A percentile compares a stretch with the other conserved stretches of the same genome.
phyloP scores from a whole-genome alignment of 2,797 vertebrate species.

The Spinus pinus region DNA sequence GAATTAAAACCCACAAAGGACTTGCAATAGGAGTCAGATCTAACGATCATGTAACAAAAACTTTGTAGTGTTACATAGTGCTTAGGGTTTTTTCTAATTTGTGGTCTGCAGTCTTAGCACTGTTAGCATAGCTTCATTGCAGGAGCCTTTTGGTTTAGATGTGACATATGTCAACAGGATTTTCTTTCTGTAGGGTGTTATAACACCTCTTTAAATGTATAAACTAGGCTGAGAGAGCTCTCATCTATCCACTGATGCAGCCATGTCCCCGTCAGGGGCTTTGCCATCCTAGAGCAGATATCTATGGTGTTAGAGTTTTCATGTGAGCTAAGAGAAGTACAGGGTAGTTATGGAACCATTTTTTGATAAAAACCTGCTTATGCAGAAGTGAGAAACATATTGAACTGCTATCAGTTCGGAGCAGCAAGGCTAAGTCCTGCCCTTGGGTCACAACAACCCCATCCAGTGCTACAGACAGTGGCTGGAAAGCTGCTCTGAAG shows the following conservation, averaged over 20 bases:
- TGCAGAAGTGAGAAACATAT: not conserved
- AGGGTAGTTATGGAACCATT: not conserved
- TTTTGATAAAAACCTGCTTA: not conserved
- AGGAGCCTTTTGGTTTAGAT: not conserved
- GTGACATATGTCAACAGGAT: not conserved
- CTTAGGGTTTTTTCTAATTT: not conserved
- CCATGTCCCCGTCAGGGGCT: rapidly evolving
- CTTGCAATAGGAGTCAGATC: not conserved
- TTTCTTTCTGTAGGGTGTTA: not conserved
- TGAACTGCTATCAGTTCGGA: not conserved
- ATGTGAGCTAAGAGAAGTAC: not conserved
- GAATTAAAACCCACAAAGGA: not conserved
- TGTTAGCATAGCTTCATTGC: not conserved
- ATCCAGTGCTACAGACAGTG: rapidly evolving
- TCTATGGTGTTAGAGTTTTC: not conserved
- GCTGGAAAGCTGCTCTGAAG: not conserved
- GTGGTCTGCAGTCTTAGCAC: not conserved
- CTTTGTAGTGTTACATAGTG: not conserved
- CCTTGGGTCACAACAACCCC: not conserved
- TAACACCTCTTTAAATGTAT: not conserved
- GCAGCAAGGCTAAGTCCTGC: not conserved
- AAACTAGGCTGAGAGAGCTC: not conserved
- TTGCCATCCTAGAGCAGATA: not conserved
- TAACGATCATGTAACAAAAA: not conserved
- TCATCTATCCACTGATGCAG: not conserved